Base-by-base conservation (phyloP, 1,140 invertebrate genomes). In the Hypothenemus hampei region DNA sequence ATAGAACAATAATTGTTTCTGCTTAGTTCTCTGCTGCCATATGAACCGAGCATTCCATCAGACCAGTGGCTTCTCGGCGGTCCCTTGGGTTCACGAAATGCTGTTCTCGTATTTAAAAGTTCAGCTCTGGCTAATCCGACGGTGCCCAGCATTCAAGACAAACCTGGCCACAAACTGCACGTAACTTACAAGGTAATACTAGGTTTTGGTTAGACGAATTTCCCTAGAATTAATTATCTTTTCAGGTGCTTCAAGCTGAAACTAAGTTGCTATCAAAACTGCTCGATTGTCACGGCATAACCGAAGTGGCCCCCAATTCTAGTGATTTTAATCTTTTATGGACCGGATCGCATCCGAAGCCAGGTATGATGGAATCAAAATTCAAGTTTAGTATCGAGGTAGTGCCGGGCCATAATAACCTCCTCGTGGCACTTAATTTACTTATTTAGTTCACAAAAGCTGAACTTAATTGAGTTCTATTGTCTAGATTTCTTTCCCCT, bases 311-410 rank as follows among this genome's bases (percentile, higher is more conserved):
- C 61, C 47, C 70, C 2, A 77, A 82, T 39, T 81, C 82, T 44
- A 78, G 79, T 29, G 86, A 91, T 69, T 95, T 87, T 70, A 94
- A 92, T 70, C 69, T 96, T 20, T 65, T 95, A 13, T 96, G 93
- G 93, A 91, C 90, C 36, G 91, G 91, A 13, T 82, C 87, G 20
- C 91, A 95, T 71, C 86, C 92, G 4, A 94, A 94, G 70, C 88
- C 92, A 23, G 90, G 93, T 68, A 37, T n/a, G n/a, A n/a, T n/a
- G n/a, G n/a, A n/a, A n/a, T n/a, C n/a, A n/a, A n/a, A n/a, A n/a
- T n/a, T n/a, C n/a, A n/a, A n/a, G n/a, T n/a, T n/a, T n/a, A n/a
- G n/a, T n/a, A n/a, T n/a, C n/a, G n/a, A n/a, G n/a, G n/a, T n/a
- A n/a, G n/a, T n/a, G n/a, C n/a, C n/a, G n/a, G n/a, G n/a, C n/a